These are phyloP conservation scores for Thera britannica DNA, from an alignment of 2,888 invertebrate genomes.

Conservation along the genomic window DNA sequence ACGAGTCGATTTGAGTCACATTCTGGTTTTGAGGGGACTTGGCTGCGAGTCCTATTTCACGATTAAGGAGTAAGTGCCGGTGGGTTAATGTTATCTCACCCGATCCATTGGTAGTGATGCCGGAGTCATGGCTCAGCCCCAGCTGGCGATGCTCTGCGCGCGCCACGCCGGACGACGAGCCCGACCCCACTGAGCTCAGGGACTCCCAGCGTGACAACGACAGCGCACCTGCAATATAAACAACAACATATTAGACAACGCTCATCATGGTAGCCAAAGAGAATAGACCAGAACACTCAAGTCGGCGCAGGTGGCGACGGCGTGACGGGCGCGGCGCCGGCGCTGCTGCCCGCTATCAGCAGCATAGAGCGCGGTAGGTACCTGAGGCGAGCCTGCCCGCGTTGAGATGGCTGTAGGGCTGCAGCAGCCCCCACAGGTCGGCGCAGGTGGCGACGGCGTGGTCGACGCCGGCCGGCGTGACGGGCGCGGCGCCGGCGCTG, in stretches of 20 bases:
- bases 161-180: constrained; percentile 72
- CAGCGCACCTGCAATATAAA: constrained; percentile 86
- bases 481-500: constrained; percentile 78
- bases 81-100: constrained; percentile 50
- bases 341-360: too few relatives aligned
- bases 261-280: background rate
- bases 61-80: too few relatives aligned
- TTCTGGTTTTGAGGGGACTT: too few relatives aligned
- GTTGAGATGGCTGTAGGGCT: constrained; percentile 95
- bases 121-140: constrained; percentile 77
- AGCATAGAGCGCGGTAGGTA: constrained; percentile 49
- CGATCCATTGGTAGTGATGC: constrained; percentile 78
- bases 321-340: too few relatives aligned
- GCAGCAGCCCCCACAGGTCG: constrained; percentile 95
- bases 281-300: too few relatives aligned
- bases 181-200: constrained; percentile 86
- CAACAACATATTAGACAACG: background rate
- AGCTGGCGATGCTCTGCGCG: constrained; percentile 70
- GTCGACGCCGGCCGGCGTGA: constrained; percentile 92
- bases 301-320: too few relatives aligned
- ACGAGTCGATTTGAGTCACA: too few relatives aligned
- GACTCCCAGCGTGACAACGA: constrained; percentile 94
- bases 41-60: too few relatives aligned
- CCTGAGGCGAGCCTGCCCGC: constrained; percentile 95
- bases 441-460: constrained; percentile 94